These are phyloP conservation scores for Cloeon dipterum DNA, from an alignment of 2,888 invertebrate species.

Conservation along the genomic window DNA sequence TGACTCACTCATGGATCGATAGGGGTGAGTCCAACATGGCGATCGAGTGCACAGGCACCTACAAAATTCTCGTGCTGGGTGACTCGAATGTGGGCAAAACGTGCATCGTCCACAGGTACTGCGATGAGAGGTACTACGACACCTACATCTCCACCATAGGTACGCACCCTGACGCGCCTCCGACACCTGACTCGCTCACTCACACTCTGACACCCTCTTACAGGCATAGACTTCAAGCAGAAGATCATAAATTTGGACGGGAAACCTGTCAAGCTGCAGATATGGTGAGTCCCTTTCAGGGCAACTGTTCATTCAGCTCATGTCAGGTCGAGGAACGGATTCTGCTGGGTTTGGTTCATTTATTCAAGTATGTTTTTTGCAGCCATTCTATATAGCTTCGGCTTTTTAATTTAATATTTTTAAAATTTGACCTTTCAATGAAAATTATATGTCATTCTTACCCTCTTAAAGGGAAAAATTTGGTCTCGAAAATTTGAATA, in stretches of 20 bases:
- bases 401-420: too few relatives aligned
- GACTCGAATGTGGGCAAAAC: slow-evolving; percentile 82
- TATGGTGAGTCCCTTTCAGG: slow-evolving; percentile 33
- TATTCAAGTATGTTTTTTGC: too few relatives aligned
- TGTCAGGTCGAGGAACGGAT: too few relatives aligned
- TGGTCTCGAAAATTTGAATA: too few relatives aligned
- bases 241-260: slow-evolving; percentile 72
- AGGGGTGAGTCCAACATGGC: too few relatives aligned
- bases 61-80: slow-evolving; percentile 65
- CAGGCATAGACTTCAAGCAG: slow-evolving; percentile 77
- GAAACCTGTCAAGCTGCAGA: slow-evolving; percentile 60
- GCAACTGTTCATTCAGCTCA: too few relatives aligned
- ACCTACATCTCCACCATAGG: slow-evolving; percentile 80
- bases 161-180: slow-evolving; percentile 23
- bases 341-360: too few relatives aligned
- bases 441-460: too few relatives aligned
- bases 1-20: too few relatives aligned
- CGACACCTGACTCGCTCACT: neutral
- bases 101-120: slow-evolving; percentile 72
- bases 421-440: too few relatives aligned
- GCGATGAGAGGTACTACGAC: slow-evolving; percentile 74
- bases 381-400: too few relatives aligned
- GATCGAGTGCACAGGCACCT: slow-evolving; percentile 66
- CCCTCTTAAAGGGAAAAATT: too few relatives aligned
- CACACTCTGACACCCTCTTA: slow-evolving; percentile 11